phyloP scores from a whole-genome alignment of 2,113 vertebrate species.

The Callorhinus ursinus region DNA sequence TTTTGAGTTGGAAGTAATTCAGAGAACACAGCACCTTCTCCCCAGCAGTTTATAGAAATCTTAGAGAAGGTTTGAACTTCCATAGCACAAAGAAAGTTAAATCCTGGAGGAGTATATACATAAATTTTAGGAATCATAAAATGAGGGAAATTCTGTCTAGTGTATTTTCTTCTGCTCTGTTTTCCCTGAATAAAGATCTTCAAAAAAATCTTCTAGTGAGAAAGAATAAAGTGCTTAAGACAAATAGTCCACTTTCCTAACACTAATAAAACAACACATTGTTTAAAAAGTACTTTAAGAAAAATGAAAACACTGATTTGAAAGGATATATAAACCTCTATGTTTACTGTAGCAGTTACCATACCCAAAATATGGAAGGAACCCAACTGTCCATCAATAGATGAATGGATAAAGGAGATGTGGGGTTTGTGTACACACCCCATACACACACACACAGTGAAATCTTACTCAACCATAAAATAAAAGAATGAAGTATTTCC shows the following conservation, averaged over 20 bases:
- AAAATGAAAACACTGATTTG: neutral
- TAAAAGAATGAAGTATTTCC: neutral
- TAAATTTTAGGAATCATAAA: neutral
- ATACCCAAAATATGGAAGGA: neutral
- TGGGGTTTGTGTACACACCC: neutral
- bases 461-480: neutral
- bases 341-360: neutral
- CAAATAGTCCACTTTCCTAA: neutral
- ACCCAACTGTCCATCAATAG: neutral
- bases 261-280: neutral
- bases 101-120: neutral
- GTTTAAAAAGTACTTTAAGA: neutral
- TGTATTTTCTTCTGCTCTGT: neutral
- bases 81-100: neutral
- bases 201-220: neutral
- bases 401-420: neutral
- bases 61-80: neutral
- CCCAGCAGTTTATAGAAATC: neutral
- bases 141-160: neutral
- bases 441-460: neutral
- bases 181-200: neutral
- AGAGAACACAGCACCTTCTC: neutral
- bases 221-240: neutral
- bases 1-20: neutral
- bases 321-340: neutral